Base-by-base conservation (phyloP, 2,888 invertebrate genomes). In the Brassicogethes aeneus region DNA sequence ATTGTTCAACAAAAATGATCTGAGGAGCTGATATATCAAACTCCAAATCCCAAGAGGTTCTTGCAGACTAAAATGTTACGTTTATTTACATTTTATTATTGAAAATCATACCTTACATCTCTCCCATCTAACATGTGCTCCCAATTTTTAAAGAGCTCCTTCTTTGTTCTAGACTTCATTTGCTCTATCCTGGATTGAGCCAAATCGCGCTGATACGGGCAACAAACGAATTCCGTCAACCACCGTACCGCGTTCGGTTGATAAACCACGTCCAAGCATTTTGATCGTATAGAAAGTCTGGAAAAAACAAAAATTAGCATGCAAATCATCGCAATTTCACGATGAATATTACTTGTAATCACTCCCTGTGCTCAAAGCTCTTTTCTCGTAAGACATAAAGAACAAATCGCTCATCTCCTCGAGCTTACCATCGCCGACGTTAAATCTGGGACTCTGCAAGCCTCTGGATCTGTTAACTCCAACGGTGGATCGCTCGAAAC, bases 21-120 rank as follows among this genome's bases (percentile, higher is more conserved):
- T 93, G 91, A 1, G 95, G 95, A 2, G 95, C 94, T 2, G 88
- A 88, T 48, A 96, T 87, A 66, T 95, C 91, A 52, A 95, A 73
- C 60, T 90, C 83, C 46, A 95, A 72, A 48, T 89, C 86, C 93
- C 93, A 94, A 12, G 80, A 77, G 14, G 80, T 79, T 2, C 86
- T 74, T 44, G 79, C 75, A 38, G 73, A 72, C 80, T 81, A 52
- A 15, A 56, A 58, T 23, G 10, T 34, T 3, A 40, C 23, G 39
- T 13, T 3, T 29, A 40, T 61, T 71, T 48, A 75, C 78, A 56
- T 73, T 68, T 54, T n/a, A n/a, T n/a, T n/a, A n/a, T 15, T 8
- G 23, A 34, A 31, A 17, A 5, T 39, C 38, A 14, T 17, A 37
- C 38, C 61, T 71, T 48, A 75, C 78, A 56, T 73, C 68, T 55